Evolutionary conservation across 23 tunicate genomes (phyloP).

Genomic region (Phallusia fumigata): DNA sequence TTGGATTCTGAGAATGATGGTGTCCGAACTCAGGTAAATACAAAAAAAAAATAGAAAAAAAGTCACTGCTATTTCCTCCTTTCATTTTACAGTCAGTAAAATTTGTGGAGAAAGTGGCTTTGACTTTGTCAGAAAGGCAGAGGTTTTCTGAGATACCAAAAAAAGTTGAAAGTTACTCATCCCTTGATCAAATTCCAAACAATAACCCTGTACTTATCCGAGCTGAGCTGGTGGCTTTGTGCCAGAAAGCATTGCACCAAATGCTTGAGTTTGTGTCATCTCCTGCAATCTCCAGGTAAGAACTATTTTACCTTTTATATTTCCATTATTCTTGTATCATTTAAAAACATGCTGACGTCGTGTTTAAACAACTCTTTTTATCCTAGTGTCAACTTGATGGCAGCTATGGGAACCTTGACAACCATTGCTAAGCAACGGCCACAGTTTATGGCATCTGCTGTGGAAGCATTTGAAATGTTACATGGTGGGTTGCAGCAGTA

Average conservation of each 20-base stretch:
- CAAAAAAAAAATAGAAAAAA: background rate
- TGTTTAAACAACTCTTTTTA: background rate
- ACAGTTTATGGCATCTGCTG: conserved; percentile 76
- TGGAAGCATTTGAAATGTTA: conserved; percentile 78
- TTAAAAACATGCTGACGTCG: background rate
- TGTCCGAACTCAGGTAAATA: conserved; percentile 71
- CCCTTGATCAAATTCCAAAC: conserved; percentile 55
- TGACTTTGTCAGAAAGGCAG: conserved; percentile 57
- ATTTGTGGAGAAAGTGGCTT: conserved; percentile 71
- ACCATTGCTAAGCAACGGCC: conserved; percentile 77
- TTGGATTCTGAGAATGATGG: conserved; percentile 93
- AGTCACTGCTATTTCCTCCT: background rate
- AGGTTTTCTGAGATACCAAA: conserved; percentile 57
- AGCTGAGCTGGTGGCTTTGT: conserved; percentile 35
- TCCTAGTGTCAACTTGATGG: conserved; percentile 81
- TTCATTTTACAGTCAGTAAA: conserved; percentile 51
- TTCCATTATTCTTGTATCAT: too few relatives aligned
- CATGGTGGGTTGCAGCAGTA: conserved; percentile 43
- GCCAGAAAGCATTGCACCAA: conserved; percentile 45
- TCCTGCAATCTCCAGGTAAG: conserved; percentile 78
- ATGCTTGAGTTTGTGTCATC: conserved; percentile 68
- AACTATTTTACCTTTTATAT: background rate
- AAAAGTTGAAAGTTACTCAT: conserved; percentile 39
- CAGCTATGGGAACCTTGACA: conserved; percentile 74
- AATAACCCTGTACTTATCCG: conserved; percentile 40